Conservation (phyloP, 2,888 invertebrate species). For the Coenonympha glycerion region DNA sequence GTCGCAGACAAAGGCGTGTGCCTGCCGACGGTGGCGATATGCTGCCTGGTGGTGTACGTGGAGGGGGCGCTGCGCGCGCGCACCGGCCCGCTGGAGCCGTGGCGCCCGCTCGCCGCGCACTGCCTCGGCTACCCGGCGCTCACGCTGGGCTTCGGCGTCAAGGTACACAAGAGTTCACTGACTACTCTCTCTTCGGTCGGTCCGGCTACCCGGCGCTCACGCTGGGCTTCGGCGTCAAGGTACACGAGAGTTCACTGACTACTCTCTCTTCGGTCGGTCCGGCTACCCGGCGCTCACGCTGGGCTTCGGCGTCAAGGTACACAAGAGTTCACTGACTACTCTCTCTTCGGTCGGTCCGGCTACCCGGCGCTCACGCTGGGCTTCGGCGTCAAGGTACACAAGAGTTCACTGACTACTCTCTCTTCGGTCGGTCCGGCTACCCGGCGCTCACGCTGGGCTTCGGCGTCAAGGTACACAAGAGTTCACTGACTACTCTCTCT, state of each 20-base stretch:
- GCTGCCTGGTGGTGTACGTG: conserved; percentile 95
- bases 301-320: no score
- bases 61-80: conserved; percentile 90
- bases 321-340: no score
- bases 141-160: conserved; percentile 96
- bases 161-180: no score
- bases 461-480: no score
- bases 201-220: conserved; percentile 92
- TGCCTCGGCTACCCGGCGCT: conserved; percentile 95
- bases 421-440: background rate
- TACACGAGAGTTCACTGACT: no score
- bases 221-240: no score
- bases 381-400: no score
- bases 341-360: conserved; percentile 42
- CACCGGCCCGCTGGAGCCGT: conserved; percentile 83
- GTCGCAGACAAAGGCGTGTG: conserved; percentile 91
- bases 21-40: conserved; percentile 93
- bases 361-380: conserved; percentile 97
- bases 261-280: conserved; percentile 26
- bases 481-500: no score
- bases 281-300: conserved; percentile 94
- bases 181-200: background rate
- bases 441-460: no score
- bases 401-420: no score
- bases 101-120: conserved; percentile 97